Evolutionary conservation across 2,888 invertebrate genomes (phyloP).

Genomic region (Lucinisca nassula): DNA sequence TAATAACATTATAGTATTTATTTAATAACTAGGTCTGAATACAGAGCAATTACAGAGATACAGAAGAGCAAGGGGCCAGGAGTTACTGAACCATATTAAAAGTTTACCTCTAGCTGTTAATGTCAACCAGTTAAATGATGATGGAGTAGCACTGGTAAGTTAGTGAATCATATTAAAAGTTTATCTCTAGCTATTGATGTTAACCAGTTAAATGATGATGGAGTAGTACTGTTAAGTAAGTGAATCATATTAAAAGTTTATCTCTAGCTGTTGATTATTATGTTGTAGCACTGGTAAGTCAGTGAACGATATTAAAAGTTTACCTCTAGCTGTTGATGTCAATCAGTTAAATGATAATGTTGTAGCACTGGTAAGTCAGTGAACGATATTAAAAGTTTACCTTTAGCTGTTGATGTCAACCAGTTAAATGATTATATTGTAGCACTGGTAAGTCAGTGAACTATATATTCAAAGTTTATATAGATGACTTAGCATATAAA

Average conservation of each 20-base stretch:
- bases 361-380: conserved; percentile 76
- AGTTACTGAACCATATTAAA: conserved; percentile 69
- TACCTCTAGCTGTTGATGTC: conserved; percentile 64
- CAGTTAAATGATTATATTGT: conserved; percentile 64
- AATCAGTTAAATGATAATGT: conserved; percentile 66
- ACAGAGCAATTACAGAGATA: conserved; percentile 37
- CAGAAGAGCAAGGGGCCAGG: conserved; percentile 40
- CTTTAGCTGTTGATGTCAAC: conserved; percentile 67
- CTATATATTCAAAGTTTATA: no score
- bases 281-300: no score
- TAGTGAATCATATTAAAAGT: conserved; percentile 64
- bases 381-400: conserved; percentile 64
- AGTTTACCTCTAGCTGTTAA: conserved; percentile 61
- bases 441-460: conserved; percentile 77
- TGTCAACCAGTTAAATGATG: conserved; percentile 61
- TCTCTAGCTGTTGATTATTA: no score
- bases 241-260: no score
- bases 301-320: conserved; percentile 65
- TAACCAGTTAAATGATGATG: conserved; percentile 63
- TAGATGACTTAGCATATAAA: no score
- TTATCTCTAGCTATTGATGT: conserved; percentile 65
- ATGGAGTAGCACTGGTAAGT: conserved; percentile 76
- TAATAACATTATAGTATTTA: no score
- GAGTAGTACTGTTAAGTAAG: conserved; percentile 75
- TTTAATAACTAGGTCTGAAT: not conserved